Conservation (phyloP, 2,888 invertebrate species). For the Cheiracanthium punctorium region DNA sequence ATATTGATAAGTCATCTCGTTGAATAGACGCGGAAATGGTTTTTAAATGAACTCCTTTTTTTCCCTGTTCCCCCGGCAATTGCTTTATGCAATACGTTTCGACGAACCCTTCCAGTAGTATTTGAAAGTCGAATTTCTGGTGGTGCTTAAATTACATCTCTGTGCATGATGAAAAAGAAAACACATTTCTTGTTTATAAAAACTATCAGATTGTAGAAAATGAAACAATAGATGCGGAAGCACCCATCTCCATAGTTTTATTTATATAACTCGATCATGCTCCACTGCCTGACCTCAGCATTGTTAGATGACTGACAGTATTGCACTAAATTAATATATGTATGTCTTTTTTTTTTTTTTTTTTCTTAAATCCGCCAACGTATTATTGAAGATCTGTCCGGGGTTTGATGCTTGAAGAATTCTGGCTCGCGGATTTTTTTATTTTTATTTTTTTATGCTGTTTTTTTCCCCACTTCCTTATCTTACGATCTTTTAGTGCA, state of each 20-base stretch:
- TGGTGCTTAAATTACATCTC: too few relatives aligned
- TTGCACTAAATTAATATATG: neutral
- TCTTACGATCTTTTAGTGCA: neutral
- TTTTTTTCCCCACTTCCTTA: neutral
- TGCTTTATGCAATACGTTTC: too few relatives aligned
- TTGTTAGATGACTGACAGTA: neutral
- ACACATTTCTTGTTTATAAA: neutral
- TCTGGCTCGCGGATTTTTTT: too few relatives aligned
- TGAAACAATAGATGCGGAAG: slow-evolving; percentile 4
- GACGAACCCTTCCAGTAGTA: too few relatives aligned
- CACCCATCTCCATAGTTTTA: neutral
- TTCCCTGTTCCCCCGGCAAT: too few relatives aligned
- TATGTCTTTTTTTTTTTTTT: neutral
- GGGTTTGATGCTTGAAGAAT: neutral
- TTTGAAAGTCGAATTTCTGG: too few relatives aligned
- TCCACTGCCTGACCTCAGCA: neutral
- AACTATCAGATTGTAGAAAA: neutral
- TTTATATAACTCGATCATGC: slow-evolving; percentile 7
- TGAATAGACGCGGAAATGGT: too few relatives aligned
- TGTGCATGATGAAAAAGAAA: too few relatives aligned
- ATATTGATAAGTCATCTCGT: too few relatives aligned
- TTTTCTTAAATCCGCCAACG: neutral
- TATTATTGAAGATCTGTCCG: neutral
- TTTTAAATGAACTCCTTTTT: too few relatives aligned
- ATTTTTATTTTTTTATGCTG: too few relatives aligned